Base-by-base conservation (phyloP, 2,888 invertebrate genomes). In the Artemia sinica region DNA sequence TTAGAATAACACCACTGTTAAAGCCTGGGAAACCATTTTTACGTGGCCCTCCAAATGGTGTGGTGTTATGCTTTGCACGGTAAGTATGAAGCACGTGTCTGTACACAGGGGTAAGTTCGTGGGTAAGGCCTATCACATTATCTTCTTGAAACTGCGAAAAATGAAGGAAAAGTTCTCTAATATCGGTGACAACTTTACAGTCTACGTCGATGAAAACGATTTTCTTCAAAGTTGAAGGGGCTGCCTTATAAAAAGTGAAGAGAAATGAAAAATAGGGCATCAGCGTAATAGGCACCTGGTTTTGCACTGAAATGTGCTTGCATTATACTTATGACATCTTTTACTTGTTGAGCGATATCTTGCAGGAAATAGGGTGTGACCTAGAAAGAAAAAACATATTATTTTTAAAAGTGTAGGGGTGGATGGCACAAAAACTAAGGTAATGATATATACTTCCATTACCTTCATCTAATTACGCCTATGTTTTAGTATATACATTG, bases 121-220 rank as follows among this genome's bases (percentile, higher is more conserved):
- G 84, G 0, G 85, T 84, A 49, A 87, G 77, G 0, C 88, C 89
- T 74, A 87, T 85, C 14, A 89, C 76, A 71, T 86, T 83, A 67
- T 81, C 78, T 0, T 80, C 73, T 48, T 82, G 80, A 76, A 89
- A 88, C 66, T 81, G 79, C 13, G 84, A 78, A 75, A 90, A 90
- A 74, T 86, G 82, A 13, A 81, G 76, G 75, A 86, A 85, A 7
- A 90, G 78, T 71, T 84, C 77, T 66, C 80, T 80, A 58, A 89
- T 80, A 76, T 88, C 87, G 41, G 81, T 81, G 73, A 83, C 81
- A 76, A 90, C 85, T 77, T 85, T 85, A 67, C 87, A 83, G 79
- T 90, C 90, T 73, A 86, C 85, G 78, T 90, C 90, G 67, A 89
- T 78, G 78, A 89, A 82, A 72, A 87, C 83, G 14, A 86, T 84